Percentiles rank a stretch among this genome's conserved stretches.
Conservation (phyloP, 2,888 invertebrate species). For the Cataglyphis rosenhaueri region DNA sequence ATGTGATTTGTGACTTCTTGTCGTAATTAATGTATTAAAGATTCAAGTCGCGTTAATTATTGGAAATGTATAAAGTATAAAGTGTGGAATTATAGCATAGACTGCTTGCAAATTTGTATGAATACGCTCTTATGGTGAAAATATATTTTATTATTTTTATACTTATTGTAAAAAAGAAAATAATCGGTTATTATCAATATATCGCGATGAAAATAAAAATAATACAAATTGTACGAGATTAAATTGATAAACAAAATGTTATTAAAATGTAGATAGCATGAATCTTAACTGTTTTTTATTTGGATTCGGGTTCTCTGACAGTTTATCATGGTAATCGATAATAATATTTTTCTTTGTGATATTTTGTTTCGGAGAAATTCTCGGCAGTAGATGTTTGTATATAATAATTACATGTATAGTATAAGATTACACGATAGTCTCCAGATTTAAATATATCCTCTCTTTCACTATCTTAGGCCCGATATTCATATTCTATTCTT, state of each 20-base stretch:
- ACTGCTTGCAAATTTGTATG: not conserved
- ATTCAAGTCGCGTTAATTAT: not conserved
- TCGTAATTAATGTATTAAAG: not conserved
- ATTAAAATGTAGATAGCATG: not conserved
- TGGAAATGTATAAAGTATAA: not conserved
- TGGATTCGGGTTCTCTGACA: not conserved
- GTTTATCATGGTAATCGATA: slow-evolving; percentile 19
- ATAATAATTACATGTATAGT: not conserved
- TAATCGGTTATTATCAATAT: not conserved
- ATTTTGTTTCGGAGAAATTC: slow-evolving; percentile 41
- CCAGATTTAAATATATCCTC: slow-evolving; percentile 6
- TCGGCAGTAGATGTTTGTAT: not conserved
- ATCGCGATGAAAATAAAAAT: not conserved
- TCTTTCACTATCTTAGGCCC: not conserved
- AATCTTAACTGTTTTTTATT: not conserved
- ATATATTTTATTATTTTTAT: too few species aligned
- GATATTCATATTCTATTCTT: too few species aligned
- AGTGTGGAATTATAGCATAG: not conserved
- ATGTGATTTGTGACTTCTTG: slow-evolving; percentile 22
- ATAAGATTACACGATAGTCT: slow-evolving; percentile 12
- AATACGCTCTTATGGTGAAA: not conserved
- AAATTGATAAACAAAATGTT: not conserved
- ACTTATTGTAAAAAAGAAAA: not conserved
- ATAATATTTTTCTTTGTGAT: slow-evolving; percentile 30
- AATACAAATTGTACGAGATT: not conserved